phyloP scores from a whole-genome alignment of 1,140 invertebrate genomes.

The Drosophila funebris region DNA sequence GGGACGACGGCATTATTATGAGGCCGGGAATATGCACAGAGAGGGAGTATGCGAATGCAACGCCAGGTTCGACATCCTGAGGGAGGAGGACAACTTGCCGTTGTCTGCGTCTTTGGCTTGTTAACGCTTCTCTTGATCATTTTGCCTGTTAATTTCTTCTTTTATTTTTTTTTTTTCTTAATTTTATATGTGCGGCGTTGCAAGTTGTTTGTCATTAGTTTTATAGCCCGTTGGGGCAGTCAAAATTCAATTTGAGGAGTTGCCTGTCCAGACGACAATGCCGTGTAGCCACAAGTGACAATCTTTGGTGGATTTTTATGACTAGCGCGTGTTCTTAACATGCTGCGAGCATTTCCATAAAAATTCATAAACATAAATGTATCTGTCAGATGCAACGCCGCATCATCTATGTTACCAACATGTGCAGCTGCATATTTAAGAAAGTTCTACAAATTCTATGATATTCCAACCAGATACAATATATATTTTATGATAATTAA shows the following conservation, averaged over 20 bases:
- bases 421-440: conserved; percentile 53
- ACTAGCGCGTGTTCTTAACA: conserved; percentile 58
- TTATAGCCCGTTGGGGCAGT: conserved; percentile 62
- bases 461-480: conserved; percentile 26
- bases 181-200: conserved; percentile 36
- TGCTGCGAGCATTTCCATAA: conserved; percentile 52
- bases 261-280: conserved; percentile 25
- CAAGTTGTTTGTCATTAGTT: conserved; percentile 67
- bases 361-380: conserved; percentile 64
- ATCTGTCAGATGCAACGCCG: conserved; percentile 52
- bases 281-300: conserved; percentile 52
- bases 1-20: conserved; percentile 31
- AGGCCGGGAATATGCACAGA: not conserved
- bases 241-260: conserved; percentile 63
- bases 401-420: conserved; percentile 9
- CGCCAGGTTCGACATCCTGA: conserved; percentile 38
- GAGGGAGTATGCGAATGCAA: conserved; percentile 25
- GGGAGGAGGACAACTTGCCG: conserved; percentile 35
- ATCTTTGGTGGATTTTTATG: conserved; percentile 63
- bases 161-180: no score
- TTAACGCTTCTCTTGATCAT: conserved; percentile 26
- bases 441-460: conserved; percentile 55
- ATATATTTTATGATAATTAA: conserved; percentile 69
- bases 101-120: conserved; percentile 1
- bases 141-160: conserved; percentile 37